Evolutionary conservation across 2,888 invertebrate species (phyloP), one percentile per base, ranked within the genome.

Genomic region (Caprella mutica): DNA sequence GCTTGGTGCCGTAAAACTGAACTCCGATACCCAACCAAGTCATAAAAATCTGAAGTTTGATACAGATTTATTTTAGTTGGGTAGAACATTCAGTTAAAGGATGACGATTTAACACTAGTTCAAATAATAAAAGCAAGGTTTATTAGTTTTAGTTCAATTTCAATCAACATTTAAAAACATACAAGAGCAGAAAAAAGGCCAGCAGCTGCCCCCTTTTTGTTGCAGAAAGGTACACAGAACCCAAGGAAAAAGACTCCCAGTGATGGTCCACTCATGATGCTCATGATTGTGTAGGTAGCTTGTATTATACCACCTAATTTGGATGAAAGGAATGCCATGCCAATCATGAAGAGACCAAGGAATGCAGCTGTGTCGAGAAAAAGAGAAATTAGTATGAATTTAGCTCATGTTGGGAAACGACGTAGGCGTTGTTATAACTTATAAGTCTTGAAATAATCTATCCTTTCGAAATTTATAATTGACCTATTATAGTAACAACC

Each of bases 191-290:
- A 19, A n/a, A 27, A 12, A n/a, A 30, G 17, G 48, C 51, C 51
- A 5, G 51, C 51, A 12, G 24, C 14, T 4, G 51, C 51, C n/a
- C 51, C 51, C 51, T 51, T 51, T n/a, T 27, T 29, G 14, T 48
- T 48, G 17, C 48, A 48, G 48, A 48, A 48, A 30, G 48, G 48
- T 30, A 87, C 80, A 51, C 90, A 74, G 72, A 89, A 84, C 0
- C 90, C 91, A 52, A 90, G 72, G 5, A 88, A 72, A 68, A 90
- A 89, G 39, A 86, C 88, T 5, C 89, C 89, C 0, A 88, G 75
- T 6, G 88, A 74, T 27, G 0, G 48, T 0, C 88, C 88, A 3
- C 55, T 64, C 24, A 38, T 88, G 0, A 86, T 87, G 3, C 87
- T 86, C 23, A 86, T 88, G 68, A 87, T 85, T 62, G 88, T 71